A percentile compares a stretch with the other conserved stretches of the same genome.
Conservation (phyloP, 2,113 vertebrate species). For the Pyxicephalus adspersus region DNA sequence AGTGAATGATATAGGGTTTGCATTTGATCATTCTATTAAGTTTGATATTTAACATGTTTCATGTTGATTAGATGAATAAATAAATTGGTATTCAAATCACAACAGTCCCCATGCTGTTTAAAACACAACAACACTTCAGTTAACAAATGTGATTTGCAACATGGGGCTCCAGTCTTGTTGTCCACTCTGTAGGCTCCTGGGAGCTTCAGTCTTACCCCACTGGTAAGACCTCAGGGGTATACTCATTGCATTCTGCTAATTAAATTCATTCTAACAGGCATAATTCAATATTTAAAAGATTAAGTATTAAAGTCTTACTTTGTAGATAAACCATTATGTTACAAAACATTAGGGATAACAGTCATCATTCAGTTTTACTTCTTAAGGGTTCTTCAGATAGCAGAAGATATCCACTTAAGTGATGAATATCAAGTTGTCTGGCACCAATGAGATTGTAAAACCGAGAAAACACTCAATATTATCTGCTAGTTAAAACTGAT, state of each 20-base stretch:
- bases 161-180: slow-evolving; percentile 13
- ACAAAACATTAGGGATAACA: not conserved
- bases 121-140: slow-evolving; percentile 50
- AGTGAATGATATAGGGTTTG: slow-evolving; percentile 29
- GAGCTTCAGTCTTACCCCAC: not conserved
- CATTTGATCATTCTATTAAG: slow-evolving; percentile 25
- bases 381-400: slow-evolving; percentile 31
- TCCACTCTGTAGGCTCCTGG: slow-evolving; percentile 31
- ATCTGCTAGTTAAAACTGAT: not conserved
- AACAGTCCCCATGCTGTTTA: slow-evolving; percentile 34
- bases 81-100: slow-evolving; percentile 49
- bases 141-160: slow-evolving; percentile 45
- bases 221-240: slow-evolving; percentile 13
- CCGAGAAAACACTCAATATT: slow-evolving; percentile 18
- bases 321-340: not conserved
- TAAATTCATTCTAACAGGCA: slow-evolving; percentile 1
- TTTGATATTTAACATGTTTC: slow-evolving; percentile 19
- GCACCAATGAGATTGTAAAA: slow-evolving; percentile 28
- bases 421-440: slow-evolving; percentile 25
- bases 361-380: not conserved
- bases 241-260: slow-evolving; percentile 13
- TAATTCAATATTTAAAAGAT: slow-evolving; percentile 31
- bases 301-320: slow-evolving; percentile 9
- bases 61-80: slow-evolving; percentile 48
- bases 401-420: slow-evolving; percentile 24